A percentile compares a stretch with the other conserved stretches of the same genome.
These are phyloP conservation scores for Drosophila flavopinicola DNA, from an alignment of 2,888 invertebrate species.

Conservation along the genomic window DNA sequence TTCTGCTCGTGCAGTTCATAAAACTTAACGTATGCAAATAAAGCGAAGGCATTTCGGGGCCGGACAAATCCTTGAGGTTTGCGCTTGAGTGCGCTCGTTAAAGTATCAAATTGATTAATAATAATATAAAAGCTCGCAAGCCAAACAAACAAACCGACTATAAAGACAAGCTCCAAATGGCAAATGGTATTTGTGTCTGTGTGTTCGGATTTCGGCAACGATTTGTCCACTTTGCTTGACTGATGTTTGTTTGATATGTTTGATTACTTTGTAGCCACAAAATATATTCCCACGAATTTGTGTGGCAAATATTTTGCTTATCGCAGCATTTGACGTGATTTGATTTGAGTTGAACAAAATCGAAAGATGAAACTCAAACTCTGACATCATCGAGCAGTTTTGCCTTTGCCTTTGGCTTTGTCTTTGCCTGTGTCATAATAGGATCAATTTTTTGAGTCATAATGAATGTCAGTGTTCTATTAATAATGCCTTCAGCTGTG, in stretches of 20 bases:
- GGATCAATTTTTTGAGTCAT: slow-evolving; percentile 74
- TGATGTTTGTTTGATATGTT: slow-evolving; percentile 77
- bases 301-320: slow-evolving; percentile 62
- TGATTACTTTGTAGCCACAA: slow-evolving; percentile 68
- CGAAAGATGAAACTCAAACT: slow-evolving; percentile 41
- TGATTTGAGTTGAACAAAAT: slow-evolving; percentile 54
- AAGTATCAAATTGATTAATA: slow-evolving; percentile 80
- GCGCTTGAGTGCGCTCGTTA: slow-evolving; percentile 77
- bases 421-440: slow-evolving; percentile 57
- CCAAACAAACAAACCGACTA: slow-evolving; percentile 61
- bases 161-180: slow-evolving; percentile 47
- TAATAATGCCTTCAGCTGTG: slow-evolving; percentile 66
- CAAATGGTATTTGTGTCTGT: slow-evolving; percentile 18
- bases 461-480: slow-evolving; percentile 65
- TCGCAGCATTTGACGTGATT: slow-evolving; percentile 72
- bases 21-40: slow-evolving; percentile 74
- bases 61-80: slow-evolving; percentile 72
- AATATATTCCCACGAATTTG: slow-evolving; percentile 70
- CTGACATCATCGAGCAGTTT: slow-evolving; percentile 75
- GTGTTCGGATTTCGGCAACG: slow-evolving; percentile 32
- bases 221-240: slow-evolving; percentile 74
- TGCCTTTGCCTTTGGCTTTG: slow-evolving; percentile 1
- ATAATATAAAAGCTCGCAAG: slow-evolving; percentile 68
- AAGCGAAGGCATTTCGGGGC: slow-evolving; percentile 51
- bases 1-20: slow-evolving; percentile 62